phyloP scores from a whole-genome alignment of 2,113 vertebrate genomes.

The Dromas ardeola region DNA sequence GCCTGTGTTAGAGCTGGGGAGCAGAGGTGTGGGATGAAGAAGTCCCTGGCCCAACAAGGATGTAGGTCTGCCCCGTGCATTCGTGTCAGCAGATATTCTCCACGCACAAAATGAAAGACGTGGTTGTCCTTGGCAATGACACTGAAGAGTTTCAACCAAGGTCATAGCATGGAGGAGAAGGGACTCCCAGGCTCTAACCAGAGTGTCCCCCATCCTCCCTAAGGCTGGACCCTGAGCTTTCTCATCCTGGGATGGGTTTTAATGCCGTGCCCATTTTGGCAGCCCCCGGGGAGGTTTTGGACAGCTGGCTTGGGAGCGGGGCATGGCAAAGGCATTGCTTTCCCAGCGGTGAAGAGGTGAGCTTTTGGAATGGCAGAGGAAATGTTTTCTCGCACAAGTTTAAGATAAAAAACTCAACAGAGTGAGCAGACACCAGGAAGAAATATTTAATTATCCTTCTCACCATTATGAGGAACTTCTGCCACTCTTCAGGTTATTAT shows the following conservation, averaged over 20 bases:
- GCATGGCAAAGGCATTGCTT: neutral
- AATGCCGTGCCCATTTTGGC: neutral
- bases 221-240: neutral
- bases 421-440: constrained; percentile 70
- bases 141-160: neutral
- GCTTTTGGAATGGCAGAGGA: constrained; percentile 26
- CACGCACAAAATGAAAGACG: rapidly evolving
- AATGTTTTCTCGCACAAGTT: constrained; percentile 62
- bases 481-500: constrained; percentile 84
- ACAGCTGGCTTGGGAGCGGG: neutral
- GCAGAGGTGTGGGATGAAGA: neutral
- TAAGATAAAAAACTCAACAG: constrained; percentile 74
- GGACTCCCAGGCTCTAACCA: neutral
- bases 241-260: neutral
- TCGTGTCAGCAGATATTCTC: neutral
- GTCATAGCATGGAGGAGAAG: neutral
- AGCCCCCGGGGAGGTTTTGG: neutral
- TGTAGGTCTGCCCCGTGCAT: neutral
- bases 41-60: neutral
- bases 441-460: constrained; percentile 83
- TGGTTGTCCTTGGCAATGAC: neutral
- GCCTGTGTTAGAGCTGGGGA: neutral
- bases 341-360: neutral
- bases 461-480: constrained; percentile 83
- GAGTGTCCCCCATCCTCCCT: neutral